Evolutionary conservation across 2,113 vertebrate genomes (phyloP).

Genomic region (Accipiter virgatus): DNA sequence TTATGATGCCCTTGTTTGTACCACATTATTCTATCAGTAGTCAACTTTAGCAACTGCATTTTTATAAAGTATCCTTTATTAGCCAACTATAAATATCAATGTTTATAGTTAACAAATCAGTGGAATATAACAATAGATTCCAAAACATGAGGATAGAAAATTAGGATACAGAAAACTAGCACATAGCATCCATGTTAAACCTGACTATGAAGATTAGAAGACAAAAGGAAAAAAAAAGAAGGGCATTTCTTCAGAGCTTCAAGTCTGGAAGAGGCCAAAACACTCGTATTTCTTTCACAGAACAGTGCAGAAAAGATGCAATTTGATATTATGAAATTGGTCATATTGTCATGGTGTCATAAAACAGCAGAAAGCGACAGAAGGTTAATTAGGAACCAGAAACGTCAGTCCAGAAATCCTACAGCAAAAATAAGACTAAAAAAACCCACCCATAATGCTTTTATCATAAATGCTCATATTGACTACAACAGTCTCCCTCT

Average conservation of each 20-base stretch:
- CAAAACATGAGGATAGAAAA: background rate
- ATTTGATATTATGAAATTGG: background rate
- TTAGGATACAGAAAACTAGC: background rate
- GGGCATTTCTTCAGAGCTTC: background rate
- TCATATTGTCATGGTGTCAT: no score
- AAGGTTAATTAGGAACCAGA: background rate
- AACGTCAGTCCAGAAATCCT: background rate
- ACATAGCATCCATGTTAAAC: background rate
- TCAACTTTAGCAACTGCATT: background rate
- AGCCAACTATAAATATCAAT: background rate
- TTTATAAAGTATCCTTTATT: background rate
- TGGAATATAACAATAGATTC: background rate
- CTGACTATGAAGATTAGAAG: background rate
- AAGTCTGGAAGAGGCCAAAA: background rate
- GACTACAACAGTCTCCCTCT: background rate
- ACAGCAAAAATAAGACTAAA: background rate
- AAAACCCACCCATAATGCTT: background rate
- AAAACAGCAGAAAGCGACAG: background rate
- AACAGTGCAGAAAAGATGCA: background rate
- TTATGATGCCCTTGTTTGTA: background rate
- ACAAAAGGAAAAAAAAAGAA: no score
- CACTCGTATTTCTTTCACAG: background rate
- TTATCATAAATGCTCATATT: background rate
- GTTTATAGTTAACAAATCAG: background rate
- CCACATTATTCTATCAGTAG: background rate